Percentiles rank a stretch among this genome's conserved stretches.
Evolutionary conservation across 2,797 vertebrate species (phyloP).

Genomic region (Myotis myotis): DNA sequence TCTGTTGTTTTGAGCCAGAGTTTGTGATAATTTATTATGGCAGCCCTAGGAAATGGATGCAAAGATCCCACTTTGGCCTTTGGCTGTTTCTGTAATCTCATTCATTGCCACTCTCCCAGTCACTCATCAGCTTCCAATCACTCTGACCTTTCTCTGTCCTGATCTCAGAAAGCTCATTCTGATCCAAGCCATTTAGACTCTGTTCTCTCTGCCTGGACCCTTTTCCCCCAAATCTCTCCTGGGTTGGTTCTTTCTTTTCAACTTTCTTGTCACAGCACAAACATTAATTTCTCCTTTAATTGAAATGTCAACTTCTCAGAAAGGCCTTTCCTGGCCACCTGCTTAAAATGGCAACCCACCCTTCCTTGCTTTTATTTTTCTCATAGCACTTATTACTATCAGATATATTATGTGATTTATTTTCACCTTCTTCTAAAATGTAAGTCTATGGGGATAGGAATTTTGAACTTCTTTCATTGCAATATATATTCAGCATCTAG

Average conservation of each 20-base stretch:
- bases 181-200: background rate
- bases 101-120: background rate
- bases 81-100: background rate
- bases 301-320: background rate
- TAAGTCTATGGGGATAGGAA: background rate
- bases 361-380: background rate
- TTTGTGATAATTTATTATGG: background rate
- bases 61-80: background rate
- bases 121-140: background rate
- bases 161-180: background rate
- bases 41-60: background rate
- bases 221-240: background rate
- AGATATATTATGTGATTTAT: background rate
- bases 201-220: background rate
- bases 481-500: background rate
- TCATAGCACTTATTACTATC: background rate
- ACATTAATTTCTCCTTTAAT: background rate
- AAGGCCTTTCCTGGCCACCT: background rate
- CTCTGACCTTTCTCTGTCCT: background rate
- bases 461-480: background rate
- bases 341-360: background rate
- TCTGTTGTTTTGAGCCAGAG: background rate
- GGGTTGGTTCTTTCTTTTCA: background rate
- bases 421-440: background rate
- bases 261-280: background rate